These are phyloP conservation scores for Pentamera pediparva DNA, from an alignment of 53 echinoderm and acorn worm genomes.

Conservation along the genomic window DNA sequence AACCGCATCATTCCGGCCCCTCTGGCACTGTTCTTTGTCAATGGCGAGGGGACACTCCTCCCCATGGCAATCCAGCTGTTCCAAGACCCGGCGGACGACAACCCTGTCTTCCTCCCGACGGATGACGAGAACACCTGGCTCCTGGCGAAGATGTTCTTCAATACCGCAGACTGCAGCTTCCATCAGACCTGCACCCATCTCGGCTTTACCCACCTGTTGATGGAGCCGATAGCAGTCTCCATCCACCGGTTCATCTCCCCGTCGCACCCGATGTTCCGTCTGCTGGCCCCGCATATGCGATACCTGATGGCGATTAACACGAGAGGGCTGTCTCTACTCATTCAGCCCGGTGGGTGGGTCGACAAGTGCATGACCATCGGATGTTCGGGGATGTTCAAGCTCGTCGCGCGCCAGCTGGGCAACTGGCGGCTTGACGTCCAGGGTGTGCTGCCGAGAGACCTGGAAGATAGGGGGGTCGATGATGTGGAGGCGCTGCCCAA, in stretches of 20 bases:
- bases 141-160: constrained; percentile 78
- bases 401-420: constrained; percentile 44
- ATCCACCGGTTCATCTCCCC: constrained; percentile 65
- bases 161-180: constrained; percentile 58
- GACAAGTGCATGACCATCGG: constrained; percentile 75
- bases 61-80: constrained; percentile 79
- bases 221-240: constrained; percentile 55
- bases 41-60: constrained; percentile 47
- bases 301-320: constrained; percentile 82
- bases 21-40: constrained; percentile 66
- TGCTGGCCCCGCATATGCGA: constrained; percentile 78
- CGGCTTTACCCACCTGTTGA: constrained; percentile 60
- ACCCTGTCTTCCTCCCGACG: constrained; percentile 78
- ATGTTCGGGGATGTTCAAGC: constrained; percentile 48
- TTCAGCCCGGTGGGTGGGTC: constrained; percentile 55
- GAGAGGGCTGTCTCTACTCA: constrained; percentile 24
- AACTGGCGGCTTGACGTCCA: constrained; percentile 65
- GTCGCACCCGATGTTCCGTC: constrained; percentile 77
- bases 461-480: constrained; percentile 62
- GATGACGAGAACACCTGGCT: constrained; percentile 78
- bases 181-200: constrained; percentile 70
- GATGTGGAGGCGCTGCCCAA: constrained; percentile 61
- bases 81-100: constrained; percentile 54
- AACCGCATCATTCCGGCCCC: constrained; percentile 52
- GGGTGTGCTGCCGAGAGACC: constrained; percentile 65